A percentile compares a stretch with the other conserved stretches of the same genome.
These are phyloP conservation scores for Gastrophysa polygoni DNA, from an alignment of 2,888 invertebrate species.

Conservation along the genomic window DNA sequence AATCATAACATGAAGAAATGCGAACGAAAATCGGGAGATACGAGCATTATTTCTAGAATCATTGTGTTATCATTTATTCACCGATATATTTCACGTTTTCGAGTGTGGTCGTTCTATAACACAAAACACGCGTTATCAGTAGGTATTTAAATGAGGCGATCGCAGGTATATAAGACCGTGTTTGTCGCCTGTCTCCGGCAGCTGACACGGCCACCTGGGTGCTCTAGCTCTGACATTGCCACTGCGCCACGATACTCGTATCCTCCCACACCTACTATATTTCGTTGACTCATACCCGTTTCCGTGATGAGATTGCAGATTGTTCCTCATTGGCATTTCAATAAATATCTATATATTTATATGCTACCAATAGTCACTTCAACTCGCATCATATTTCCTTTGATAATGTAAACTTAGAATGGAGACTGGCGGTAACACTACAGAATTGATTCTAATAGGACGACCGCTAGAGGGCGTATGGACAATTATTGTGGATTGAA, in stretches of 20 bases:
- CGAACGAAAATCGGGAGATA: too few relatives aligned
- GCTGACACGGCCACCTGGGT: conserved; percentile 58
- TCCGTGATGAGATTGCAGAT: conserved; percentile 10
- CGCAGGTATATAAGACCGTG: conserved; percentile 48
- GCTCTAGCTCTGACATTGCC: conserved; percentile 42
- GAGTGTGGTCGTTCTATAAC: conserved; percentile 53
- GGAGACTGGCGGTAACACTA: too few relatives aligned
- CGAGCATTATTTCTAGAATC: background rate
- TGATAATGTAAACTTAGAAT: too few relatives aligned
- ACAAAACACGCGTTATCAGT: conserved; percentile 54
- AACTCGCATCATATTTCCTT: too few relatives aligned
- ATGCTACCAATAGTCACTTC: too few relatives aligned
- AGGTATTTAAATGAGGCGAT: conserved; percentile 55
- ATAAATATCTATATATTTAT: too few relatives aligned
- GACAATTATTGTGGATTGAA: too few relatives aligned
- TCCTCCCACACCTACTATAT: conserved; percentile 45
- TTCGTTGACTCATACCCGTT: conserved; percentile 55
- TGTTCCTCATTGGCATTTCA: too few relatives aligned
- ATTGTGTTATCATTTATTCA: too few relatives aligned
- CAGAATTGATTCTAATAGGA: too few relatives aligned
- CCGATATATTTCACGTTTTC: background rate
- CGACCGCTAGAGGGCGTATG: too few relatives aligned
- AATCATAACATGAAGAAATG: too few relatives aligned
- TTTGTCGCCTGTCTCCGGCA: conserved; percentile 54
- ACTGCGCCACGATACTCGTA: conserved; percentile 49